Evolutionary conservation across 2,888 invertebrate species (phyloP).

Genomic region (Molanna angustata): DNA sequence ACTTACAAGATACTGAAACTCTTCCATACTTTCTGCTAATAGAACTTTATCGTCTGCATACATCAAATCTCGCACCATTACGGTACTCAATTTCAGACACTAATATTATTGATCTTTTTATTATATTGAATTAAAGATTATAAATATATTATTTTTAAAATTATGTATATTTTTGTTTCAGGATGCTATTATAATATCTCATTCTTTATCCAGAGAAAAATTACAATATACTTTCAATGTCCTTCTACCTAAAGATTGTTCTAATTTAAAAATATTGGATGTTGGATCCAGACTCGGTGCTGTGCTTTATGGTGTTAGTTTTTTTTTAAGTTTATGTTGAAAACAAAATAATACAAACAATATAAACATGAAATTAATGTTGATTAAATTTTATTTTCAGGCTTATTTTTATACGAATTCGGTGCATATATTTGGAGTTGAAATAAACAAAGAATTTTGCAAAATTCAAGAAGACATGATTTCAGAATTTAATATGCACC

Average conservation of each 20-base stretch:
- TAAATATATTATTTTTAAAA: too few relatives aligned
- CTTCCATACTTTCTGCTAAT: too few relatives aligned
- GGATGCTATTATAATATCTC: slow-evolving; percentile 60
- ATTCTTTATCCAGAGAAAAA: slow-evolving; percentile 61
- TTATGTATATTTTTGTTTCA: too few relatives aligned
- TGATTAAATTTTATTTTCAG: slow-evolving; percentile 40
- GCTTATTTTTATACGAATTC: slow-evolving; percentile 60
- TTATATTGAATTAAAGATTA: too few relatives aligned
- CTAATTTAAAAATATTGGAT: slow-evolving; percentile 60
- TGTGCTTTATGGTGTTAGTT: slow-evolving; percentile 64
- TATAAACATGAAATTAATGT: background rate
- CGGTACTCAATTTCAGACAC: too few relatives aligned
- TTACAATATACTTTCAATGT: slow-evolving; percentile 62
- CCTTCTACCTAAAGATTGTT: slow-evolving; percentile 57
- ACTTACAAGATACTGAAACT: too few relatives aligned
- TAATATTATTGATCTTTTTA: too few relatives aligned
- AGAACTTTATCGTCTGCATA: too few relatives aligned
- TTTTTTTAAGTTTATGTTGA: background rate
- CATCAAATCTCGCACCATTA: too few relatives aligned
- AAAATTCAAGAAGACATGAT: slow-evolving; percentile 59
- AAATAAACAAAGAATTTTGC: slow-evolving; percentile 66
- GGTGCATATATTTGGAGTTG: slow-evolving; percentile 61
- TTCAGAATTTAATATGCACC: slow-evolving; percentile 51
- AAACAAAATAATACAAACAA: background rate
- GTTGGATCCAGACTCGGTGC: slow-evolving; percentile 69